phyloP scores from a whole-genome alignment of 92 coral and sea anemone genomes.

The Heliopora coerulea region DNA sequence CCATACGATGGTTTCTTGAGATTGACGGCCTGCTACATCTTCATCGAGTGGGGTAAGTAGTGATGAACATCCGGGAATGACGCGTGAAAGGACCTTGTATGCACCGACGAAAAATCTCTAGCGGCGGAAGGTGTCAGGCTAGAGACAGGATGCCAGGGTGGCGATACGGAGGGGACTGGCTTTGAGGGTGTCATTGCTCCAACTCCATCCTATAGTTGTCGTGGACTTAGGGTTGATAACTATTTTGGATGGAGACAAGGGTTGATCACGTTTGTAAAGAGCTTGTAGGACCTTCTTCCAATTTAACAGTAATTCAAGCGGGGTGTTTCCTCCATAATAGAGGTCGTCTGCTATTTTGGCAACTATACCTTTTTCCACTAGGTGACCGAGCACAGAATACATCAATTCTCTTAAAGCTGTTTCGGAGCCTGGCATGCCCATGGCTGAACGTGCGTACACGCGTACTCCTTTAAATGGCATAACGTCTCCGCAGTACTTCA shows the following conservation, averaged over 20 bases:
- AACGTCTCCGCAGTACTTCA: conserved; percentile 51
- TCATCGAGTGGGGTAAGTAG: conserved; percentile 33
- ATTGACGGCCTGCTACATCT: no score
- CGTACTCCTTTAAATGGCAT: conserved; percentile 35
- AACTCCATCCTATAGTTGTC: not conserved
- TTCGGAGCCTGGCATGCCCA: conserved; percentile 17
- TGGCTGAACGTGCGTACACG: conserved; percentile 20
- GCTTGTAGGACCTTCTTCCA: conserved; percentile 37
- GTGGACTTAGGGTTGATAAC: conserved; percentile 5
- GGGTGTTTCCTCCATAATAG: conserved; percentile 45
- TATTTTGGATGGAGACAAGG: conserved; percentile 28
- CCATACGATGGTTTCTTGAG: no score
- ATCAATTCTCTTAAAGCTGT: conserved; percentile 17
- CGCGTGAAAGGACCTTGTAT: no score
- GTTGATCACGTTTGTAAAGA: conserved; percentile 21
- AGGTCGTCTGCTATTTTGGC: conserved; percentile 15
- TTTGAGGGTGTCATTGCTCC: no score
- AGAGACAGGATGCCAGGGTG: no score
- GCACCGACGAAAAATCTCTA: no score
- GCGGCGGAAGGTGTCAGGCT: no score
- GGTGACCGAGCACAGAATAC: conserved; percentile 10
- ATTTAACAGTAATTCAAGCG: conserved; percentile 40
- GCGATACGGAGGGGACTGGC: no score
- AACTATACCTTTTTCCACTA: conserved; percentile 5
- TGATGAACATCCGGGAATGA: no score